phyloP scores from a whole-genome alignment of 2,888 invertebrate genomes.

The Keiferia lycopersicella region DNA sequence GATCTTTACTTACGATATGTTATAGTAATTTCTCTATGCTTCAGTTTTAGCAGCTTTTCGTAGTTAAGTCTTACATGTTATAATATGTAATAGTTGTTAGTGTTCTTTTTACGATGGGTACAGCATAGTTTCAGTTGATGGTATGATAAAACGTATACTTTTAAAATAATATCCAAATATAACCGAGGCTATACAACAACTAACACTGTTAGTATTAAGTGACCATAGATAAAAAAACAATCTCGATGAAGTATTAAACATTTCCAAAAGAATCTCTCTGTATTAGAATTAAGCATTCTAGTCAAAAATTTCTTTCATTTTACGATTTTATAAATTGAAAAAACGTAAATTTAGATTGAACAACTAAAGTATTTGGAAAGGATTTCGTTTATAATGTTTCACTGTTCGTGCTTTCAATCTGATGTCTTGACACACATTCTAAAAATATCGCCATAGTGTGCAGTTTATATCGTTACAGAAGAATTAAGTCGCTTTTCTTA shows the following conservation, averaged over 20 bases:
- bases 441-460: too few relatives aligned
- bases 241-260: constrained; percentile 71
- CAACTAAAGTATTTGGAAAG: neutral
- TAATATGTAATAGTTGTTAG: constrained; percentile 1
- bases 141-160: constrained; percentile 1
- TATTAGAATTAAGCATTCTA: constrained; percentile 78
- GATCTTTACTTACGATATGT: neutral
- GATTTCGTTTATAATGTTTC: neutral
- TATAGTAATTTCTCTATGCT: constrained; percentile 26
- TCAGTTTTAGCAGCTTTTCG: constrained; percentile 55
- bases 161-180: constrained; percentile 51
- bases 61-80: constrained; percentile 27
- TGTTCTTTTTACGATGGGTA: constrained; percentile 15
- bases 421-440: too few relatives aligned
- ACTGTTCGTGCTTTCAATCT: neutral
- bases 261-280: constrained; percentile 77
- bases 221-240: constrained; percentile 51
- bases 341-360: constrained; percentile 30
- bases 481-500: too few relatives aligned
- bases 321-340: constrained; percentile 46
- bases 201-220: constrained; percentile 63
- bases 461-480: too few relatives aligned
- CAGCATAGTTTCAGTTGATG: constrained; percentile 16
- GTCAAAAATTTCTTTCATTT: constrained; percentile 75
- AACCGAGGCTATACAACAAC: constrained; percentile 69